phyloP scores from a whole-genome alignment of 2,113 vertebrate genomes.

The Labeo catla region DNA sequence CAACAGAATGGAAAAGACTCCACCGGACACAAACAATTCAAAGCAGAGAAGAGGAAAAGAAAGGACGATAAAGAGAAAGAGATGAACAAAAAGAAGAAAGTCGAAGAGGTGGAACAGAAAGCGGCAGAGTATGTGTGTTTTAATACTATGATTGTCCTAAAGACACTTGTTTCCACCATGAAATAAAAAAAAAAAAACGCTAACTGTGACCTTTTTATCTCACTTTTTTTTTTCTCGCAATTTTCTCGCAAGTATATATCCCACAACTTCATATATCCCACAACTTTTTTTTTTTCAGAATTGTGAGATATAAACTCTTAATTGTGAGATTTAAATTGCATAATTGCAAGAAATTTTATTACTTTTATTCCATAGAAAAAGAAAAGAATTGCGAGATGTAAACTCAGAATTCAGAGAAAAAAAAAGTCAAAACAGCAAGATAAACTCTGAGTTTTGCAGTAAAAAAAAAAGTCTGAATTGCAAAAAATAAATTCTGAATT shows the following conservation, averaged over 20 bases:
- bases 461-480: no score
- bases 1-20: constrained; percentile 8
- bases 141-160: neutral
- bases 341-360: neutral
- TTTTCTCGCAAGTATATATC: neutral
- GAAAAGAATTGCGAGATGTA: no score
- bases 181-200: no score
- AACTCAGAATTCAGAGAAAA: no score
- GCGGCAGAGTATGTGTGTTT: constrained; percentile 79
- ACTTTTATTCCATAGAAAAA: no score
- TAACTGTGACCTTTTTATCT: no score
- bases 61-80: constrained; percentile 19
- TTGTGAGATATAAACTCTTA: neutral
- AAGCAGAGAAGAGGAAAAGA: constrained; percentile 64
- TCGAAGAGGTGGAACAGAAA: constrained; percentile 46
- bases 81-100: constrained; percentile 75
- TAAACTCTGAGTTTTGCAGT: no score
- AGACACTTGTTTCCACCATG: no score
- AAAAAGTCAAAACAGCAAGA: no score
- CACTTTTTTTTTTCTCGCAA: neutral
- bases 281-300: no score
- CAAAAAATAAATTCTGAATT: no score
- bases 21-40: constrained; percentile 15
- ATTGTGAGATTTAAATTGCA: no score
- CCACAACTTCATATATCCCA: neutral